Evolutionary conservation across 2,888 invertebrate genomes (phyloP).

Genomic region (Tachystola acroxantha): DNA sequence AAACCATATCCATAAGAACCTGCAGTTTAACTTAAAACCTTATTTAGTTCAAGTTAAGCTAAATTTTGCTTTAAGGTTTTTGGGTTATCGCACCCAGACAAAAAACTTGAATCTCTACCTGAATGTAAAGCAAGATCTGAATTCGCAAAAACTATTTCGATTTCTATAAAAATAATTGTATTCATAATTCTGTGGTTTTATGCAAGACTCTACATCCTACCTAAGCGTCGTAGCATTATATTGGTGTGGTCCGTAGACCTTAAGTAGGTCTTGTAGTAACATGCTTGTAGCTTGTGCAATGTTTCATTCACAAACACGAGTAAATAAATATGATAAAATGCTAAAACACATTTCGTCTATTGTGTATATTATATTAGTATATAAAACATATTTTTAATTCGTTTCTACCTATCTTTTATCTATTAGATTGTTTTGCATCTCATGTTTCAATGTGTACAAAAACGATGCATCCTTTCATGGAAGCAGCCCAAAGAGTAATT

Average conservation of each 20-base stretch:
- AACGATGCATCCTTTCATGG: slow-evolving; percentile 62
- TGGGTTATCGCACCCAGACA: slow-evolving; percentile 7
- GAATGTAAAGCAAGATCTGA: slow-evolving; percentile 40
- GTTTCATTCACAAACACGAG: too few relatives aligned
- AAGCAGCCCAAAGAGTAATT: slow-evolving; percentile 65
- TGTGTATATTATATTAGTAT: too few relatives aligned
- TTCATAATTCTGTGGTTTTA: slow-evolving; percentile 18
- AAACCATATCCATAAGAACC: slow-evolving; percentile 10
- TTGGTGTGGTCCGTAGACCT: too few relatives aligned
- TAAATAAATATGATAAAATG: too few relatives aligned
- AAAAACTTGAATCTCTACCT: slow-evolving; percentile 50
- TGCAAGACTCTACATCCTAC: too few relatives aligned
- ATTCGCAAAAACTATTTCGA: slow-evolving; percentile 36
- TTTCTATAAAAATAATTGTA: slow-evolving; percentile 22
- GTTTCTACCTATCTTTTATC: too few relatives aligned
- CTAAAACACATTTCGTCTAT: too few relatives aligned
- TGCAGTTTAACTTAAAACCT: slow-evolving; percentile 18
- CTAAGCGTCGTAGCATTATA: too few relatives aligned
- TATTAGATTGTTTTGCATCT: slow-evolving; percentile 12
- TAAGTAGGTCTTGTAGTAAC: too few relatives aligned
- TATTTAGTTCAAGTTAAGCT: slow-evolving; percentile 11
- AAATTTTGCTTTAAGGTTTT: slow-evolving; percentile 7
- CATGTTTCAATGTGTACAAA: slow-evolving; percentile 28
- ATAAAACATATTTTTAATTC: too few relatives aligned
- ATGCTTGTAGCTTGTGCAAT: too few relatives aligned